Conservation (phyloP, 2,113 vertebrate genomes). For the Leuciscus idus region DNA sequence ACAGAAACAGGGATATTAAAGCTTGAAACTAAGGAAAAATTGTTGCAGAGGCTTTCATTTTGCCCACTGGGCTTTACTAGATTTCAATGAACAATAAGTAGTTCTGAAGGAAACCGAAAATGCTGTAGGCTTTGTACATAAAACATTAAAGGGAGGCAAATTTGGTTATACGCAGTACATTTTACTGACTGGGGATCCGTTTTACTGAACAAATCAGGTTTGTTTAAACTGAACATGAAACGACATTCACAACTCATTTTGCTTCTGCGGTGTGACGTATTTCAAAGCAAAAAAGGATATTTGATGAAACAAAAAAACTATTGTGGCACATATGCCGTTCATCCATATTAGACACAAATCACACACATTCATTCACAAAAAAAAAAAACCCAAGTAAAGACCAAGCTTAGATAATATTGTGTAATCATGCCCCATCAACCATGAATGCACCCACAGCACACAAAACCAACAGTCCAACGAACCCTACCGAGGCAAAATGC, state of each 20-base stretch:
- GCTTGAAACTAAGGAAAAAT: background rate
- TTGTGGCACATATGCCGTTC: background rate
- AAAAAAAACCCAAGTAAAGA: too few relatives aligned
- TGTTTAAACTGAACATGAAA: background rate
- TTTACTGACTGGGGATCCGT: background rate
- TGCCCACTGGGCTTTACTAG: background rate
- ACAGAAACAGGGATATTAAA: background rate
- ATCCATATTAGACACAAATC: background rate
- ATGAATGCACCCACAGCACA: constrained; percentile 30
- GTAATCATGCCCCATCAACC: background rate
- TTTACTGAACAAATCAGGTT: background rate
- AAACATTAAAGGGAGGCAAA: background rate
- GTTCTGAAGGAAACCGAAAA: background rate
- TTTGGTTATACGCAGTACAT: background rate
- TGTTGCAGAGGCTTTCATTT: background rate
- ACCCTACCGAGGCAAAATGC: background rate
- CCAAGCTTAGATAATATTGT: constrained; percentile 14
- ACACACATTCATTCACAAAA: background rate
- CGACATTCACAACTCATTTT: background rate
- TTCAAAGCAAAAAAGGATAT: background rate
- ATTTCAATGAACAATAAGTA: too few relatives aligned
- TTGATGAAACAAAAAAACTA: background rate
- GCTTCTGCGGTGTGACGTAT: background rate
- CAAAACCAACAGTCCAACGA: constrained; percentile 32
- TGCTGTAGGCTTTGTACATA: background rate